phyloP scores from a whole-genome alignment of 2,888 invertebrate genomes.

The Lasioglossum pauxillum region DNA sequence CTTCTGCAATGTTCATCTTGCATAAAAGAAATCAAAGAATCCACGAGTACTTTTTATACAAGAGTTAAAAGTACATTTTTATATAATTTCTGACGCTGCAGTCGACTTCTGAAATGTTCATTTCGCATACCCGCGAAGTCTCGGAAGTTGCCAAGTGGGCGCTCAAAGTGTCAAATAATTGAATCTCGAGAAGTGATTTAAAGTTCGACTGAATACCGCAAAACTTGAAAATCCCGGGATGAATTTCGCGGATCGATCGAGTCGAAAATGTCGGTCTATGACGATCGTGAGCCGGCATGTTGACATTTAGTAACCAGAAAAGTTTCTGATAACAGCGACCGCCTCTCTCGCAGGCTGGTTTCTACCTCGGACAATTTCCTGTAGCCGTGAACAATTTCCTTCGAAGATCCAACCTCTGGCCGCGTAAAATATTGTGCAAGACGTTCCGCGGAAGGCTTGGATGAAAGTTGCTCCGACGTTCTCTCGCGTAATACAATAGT shows the following conservation, averaged over 20 bases:
- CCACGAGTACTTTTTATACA: too few species aligned
- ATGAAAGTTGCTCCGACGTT: slow-evolving; percentile 15
- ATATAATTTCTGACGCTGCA: neutral
- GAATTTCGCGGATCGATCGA: neutral
- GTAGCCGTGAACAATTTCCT: neutral
- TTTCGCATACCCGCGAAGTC: neutral
- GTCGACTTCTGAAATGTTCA: too few species aligned
- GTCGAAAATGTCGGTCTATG: neutral
- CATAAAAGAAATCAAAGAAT: too few species aligned
- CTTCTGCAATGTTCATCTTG: too few species aligned
- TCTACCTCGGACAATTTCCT: neutral
- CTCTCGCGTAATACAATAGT: slow-evolving; percentile 29
- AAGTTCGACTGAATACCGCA: neutral
- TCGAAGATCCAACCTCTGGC: slow-evolving; percentile 11
- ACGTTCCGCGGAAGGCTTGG: neutral
- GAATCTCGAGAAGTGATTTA: neutral
- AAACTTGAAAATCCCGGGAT: neutral
- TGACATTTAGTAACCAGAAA: slow-evolving; percentile 1
- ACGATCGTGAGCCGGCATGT: neutral
- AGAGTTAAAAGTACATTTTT: neutral
- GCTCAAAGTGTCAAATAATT: neutral
- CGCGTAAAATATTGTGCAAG: slow-evolving; percentile 2
- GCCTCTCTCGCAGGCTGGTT: neutral
- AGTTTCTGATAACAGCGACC: neutral
- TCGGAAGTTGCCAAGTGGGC: neutral